Conservation (phyloP, 2,113 vertebrate genomes). For the Eurypyga helias region DNA sequence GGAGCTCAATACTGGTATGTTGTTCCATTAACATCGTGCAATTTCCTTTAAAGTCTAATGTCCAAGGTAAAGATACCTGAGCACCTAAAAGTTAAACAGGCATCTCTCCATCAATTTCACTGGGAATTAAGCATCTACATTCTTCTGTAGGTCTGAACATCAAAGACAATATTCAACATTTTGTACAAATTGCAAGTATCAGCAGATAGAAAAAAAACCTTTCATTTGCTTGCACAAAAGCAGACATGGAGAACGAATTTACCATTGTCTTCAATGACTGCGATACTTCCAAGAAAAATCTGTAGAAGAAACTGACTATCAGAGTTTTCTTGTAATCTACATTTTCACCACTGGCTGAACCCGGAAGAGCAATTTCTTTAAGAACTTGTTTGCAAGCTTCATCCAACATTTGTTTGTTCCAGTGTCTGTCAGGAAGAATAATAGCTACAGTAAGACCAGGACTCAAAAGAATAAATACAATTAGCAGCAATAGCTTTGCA, state of each 20-base stretch:
- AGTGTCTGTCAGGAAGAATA: slow-evolving; percentile 64
- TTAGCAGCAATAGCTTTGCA: neutral
- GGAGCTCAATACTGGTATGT: neutral
- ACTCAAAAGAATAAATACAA: neutral
- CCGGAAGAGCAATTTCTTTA: slow-evolving; percentile 79
- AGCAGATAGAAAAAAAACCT: neutral
- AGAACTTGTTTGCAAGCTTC: slow-evolving; percentile 82
- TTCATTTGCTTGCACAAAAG: neutral
- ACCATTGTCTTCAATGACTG: slow-evolving; percentile 76
- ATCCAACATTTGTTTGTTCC: slow-evolving; percentile 83
- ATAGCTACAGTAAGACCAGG: neutral
- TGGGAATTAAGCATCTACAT: neutral
- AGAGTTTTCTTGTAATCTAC: slow-evolving; percentile 85
- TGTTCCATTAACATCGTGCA: neutral
- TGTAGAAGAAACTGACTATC: slow-evolving; percentile 89
- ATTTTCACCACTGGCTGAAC: slow-evolving; percentile 76
- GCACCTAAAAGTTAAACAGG: neutral
- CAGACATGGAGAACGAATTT: neutral
- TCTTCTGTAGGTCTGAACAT: neutral
- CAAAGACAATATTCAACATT: neutral
- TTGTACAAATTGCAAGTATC: neutral
- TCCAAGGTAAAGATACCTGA: neutral
- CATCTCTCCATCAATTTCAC: neutral
- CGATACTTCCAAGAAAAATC: slow-evolving; percentile 86
- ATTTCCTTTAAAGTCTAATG: neutral